These are phyloP conservation scores for Pachypeltis micranthus DNA, from an alignment of 1,140 invertebrate genomes.

Conservation along the genomic window DNA sequence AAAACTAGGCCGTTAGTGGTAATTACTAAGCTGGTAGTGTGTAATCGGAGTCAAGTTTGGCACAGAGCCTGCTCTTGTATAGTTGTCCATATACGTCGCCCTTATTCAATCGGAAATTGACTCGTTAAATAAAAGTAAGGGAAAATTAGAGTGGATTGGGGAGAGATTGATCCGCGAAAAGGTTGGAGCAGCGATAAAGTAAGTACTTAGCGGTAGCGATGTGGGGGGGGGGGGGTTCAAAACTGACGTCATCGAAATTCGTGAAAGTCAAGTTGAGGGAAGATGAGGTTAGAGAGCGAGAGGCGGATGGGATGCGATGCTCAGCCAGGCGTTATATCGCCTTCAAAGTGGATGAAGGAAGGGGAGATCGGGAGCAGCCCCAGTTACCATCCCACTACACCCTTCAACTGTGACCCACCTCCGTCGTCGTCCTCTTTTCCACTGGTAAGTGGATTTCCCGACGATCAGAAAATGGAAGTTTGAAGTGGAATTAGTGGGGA, in stretches of 20 bases:
- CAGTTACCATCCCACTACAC: neutral
- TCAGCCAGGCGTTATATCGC: conserved; percentile 7
- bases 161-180: too few species aligned
- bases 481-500: neutral
- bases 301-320: conserved; percentile 1
- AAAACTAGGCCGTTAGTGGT: too few species aligned
- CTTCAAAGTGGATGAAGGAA: neutral
- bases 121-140: too few species aligned
- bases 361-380: neutral
- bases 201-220: too few species aligned
- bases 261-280: conserved; percentile 2
- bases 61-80: too few species aligned
- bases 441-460: neutral
- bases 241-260: conserved; percentile 4
- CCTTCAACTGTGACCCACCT: neutral
- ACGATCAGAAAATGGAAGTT: conserved; percentile 8
- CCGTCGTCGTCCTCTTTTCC: too few species aligned
- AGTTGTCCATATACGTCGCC: too few species aligned
- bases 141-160: too few species aligned
- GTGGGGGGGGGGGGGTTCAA: neutral
- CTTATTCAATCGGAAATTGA: too few species aligned
- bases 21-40: too few species aligned
- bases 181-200: too few species aligned
- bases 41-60: too few species aligned
- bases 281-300: conserved; percentile 1